Base-by-base conservation (phyloP, 2,113 vertebrate genomes). In the Chaetorhynchus papuensis region DNA sequence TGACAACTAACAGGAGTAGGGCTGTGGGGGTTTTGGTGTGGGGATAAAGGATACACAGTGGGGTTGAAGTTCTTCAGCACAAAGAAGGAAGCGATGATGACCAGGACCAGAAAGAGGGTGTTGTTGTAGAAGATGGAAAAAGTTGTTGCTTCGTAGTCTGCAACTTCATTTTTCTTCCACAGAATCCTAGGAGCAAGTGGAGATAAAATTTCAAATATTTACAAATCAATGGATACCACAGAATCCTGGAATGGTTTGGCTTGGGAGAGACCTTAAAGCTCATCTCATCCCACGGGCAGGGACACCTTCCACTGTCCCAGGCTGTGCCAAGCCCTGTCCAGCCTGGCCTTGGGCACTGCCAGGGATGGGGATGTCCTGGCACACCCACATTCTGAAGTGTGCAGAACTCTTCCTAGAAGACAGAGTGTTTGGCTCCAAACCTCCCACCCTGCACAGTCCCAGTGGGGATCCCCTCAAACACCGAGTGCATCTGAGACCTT, bases 91-190 rank as follows among this genome's bases (percentile, higher is more conserved):
- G 99, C 99, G 3, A 99, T 77, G 83, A 99, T 99, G 96, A 99
- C 98, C 83, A 99, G 97, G 50, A 99, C 98, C 87, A 99, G 98
- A 93, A 99, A 99, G 14, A 99, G 98, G 1, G 99, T 99, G 96
- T 99, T 99, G 98, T 99, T 99, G 97, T 99, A 99, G 97, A 99
- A 99, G 98, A 99, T 99, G 94, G 99, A 99, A 96, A 99, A 99
- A 56, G 99, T 99, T 47, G 99, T 99, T 22, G 99, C 99, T 97
- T 99, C 99, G 2, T 99, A 99, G 91, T 99, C 99, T 0, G 99
- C 99, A 11, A 99, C 99, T 97, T 99, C 99, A 2, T 99, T 99
- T 97, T 99, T 99, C 98, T 99, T 99, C 99, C 99, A 99, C 90
- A 99, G 97, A 97, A 99, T 99, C 97, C 99, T 99, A 81, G 10